Evolutionary conservation across 1,140 invertebrate genomes (phyloP), one percentile per base, ranked within the genome.

Genomic region (Drosophila pallidifrons): DNA sequence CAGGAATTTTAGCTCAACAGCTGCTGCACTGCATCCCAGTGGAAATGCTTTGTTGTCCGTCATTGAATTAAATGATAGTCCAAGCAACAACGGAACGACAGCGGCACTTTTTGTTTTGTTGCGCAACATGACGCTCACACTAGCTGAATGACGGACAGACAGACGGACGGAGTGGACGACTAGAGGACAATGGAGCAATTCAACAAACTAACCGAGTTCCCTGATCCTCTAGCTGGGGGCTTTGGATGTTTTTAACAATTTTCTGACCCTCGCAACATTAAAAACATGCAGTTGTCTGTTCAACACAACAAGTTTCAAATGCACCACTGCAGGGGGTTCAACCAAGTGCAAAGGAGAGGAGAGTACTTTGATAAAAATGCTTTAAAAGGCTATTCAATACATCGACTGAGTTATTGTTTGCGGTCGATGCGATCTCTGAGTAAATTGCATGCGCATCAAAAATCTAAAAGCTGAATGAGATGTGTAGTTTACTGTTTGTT

Each of bases 41-140:
- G 77, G 83, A 77, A 61, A 72, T 66, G 73, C 80, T 82, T 88
- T 87, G 82, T 82, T 88, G 82, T 82, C 73, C 69, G 83, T 87
- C 83, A 87, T 87, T 87, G 83, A 87, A 87, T 87, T 87, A 87
- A 87, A 87, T 88, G 82, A 63, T 73, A 73, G 79, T 46, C 75
- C 70, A 75, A 69, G 65, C 71, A 75, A 47, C 63, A 75, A 32
- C 60, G 47, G 35, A 28, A 57, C 38, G 35, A n/a, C 52, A n/a
- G 51, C 30, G 35, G 15, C 49, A 54, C 66, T 75, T 75, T 75
- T 75, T 75, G 66, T 60, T 75, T 55, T 55, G 43, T 57, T 15
- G 60, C 51, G 45, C 65, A 49, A 61, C 49, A 55, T 55, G 57
- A 61, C 63, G 47, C 64, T 46, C 38, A 13, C 38, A 8, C 58